phyloP scores from a whole-genome alignment of 2,113 vertebrate species.

The Grammomys surdaster region DNA sequence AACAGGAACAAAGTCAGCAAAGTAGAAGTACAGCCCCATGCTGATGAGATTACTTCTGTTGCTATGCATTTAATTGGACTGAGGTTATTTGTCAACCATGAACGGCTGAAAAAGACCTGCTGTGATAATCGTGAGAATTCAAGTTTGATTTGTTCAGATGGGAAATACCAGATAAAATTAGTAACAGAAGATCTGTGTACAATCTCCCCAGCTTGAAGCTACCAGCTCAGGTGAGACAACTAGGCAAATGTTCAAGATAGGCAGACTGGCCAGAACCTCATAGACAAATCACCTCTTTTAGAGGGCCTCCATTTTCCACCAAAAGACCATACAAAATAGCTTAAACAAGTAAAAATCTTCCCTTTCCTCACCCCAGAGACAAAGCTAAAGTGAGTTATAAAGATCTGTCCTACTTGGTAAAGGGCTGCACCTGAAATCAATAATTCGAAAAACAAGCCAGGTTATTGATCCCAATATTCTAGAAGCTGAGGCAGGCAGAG shows the following conservation, averaged over 20 bases:
- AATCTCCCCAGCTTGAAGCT: background rate
- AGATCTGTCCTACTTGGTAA: background rate
- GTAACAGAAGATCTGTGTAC: background rate
- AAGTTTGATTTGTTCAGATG: background rate
- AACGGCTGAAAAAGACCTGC: conserved; percentile 9
- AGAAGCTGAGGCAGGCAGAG: background rate
- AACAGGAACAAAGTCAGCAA: background rate
- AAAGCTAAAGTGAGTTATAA: too few species aligned
- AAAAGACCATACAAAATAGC: background rate
- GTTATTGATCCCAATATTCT: background rate
- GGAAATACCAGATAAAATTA: background rate
- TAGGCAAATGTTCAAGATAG: background rate
- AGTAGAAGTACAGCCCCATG: too few species aligned
- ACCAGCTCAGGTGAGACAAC: background rate
- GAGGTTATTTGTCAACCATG: background rate
- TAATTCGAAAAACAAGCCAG: background rate
- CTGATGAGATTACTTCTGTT: background rate
- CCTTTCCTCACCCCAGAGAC: background rate
- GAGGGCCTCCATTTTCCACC: background rate
- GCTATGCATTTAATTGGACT: background rate
- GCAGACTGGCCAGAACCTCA: background rate
- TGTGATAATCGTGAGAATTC: background rate
- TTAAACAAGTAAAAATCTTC: background rate
- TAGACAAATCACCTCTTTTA: background rate
- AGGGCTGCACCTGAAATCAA: background rate